Evolutionary conservation across 2,888 invertebrate species (phyloP).

Genomic region (Brachypalpus laphriformis): DNA sequence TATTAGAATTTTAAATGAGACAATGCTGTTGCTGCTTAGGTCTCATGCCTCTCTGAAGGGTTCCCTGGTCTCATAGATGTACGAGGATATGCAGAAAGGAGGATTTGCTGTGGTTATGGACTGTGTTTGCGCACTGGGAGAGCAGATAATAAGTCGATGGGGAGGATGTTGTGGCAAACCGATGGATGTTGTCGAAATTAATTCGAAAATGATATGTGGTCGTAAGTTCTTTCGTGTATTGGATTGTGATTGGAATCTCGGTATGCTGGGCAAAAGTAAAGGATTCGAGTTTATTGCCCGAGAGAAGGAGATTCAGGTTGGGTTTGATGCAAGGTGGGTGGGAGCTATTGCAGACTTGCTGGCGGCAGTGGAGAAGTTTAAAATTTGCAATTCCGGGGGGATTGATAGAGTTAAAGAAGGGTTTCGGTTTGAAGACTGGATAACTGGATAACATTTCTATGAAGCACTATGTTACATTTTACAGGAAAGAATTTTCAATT

Average conservation of each 20-base stretch:
- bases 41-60: constrained; percentile 3
- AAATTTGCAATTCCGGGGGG: neutral
- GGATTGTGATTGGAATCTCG: constrained; percentile 63
- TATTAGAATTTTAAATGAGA: constrained; percentile 73
- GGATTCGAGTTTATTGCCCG: constrained; percentile 6
- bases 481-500: too few species aligned
- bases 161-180: constrained; percentile 56
- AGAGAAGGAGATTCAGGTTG: neutral
- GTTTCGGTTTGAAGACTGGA: too few species aligned
- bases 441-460: too few species aligned
- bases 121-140: constrained; percentile 3
- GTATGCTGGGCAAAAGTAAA: constrained; percentile 12
- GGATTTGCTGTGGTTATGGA: constrained; percentile 13
- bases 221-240: constrained; percentile 53
- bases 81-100: neutral
- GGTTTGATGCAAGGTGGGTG: too few species aligned
- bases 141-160: neutral
- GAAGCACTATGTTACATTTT: too few species aligned
- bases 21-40: constrained; percentile 62
- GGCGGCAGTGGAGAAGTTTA: neutral
- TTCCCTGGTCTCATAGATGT: neutral
- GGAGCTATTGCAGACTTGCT: neutral
- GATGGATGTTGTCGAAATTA: constrained; percentile 69
- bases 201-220: constrained; percentile 72
- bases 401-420: neutral